phyloP scores from a whole-genome alignment of 1,140 invertebrate species.

The Tetramorium alpestre region DNA sequence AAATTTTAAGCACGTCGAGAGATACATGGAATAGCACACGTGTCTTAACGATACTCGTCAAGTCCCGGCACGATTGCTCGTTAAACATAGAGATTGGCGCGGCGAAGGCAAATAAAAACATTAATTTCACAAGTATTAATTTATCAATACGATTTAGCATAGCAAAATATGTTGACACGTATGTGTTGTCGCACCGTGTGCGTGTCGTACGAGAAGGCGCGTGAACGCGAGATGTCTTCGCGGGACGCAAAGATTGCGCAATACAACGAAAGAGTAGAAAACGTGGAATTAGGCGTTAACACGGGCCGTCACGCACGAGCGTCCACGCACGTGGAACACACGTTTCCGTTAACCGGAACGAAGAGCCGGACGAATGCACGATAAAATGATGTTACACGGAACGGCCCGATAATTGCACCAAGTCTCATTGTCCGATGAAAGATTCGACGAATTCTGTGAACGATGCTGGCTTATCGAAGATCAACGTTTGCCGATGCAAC shows the following conservation, averaged over 20 bases:
- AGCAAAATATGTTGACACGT: not conserved
- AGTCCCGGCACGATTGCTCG: not conserved
- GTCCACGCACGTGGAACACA: slow-evolving; percentile 4
- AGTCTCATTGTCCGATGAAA: not conserved
- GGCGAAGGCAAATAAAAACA: not conserved
- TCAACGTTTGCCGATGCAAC: not conserved
- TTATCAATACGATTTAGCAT: not conserved
- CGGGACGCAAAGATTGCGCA: slow-evolving; percentile 32
- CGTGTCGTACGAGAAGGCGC: not conserved
- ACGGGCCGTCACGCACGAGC: slow-evolving; percentile 35
- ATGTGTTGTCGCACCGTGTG: not conserved
- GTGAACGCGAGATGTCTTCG: slow-evolving; percentile 1
- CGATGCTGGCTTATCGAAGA: not conserved
- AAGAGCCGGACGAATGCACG: not conserved
- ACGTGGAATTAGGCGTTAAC: slow-evolving; percentile 46
- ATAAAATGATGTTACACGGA: not conserved
- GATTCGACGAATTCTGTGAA: not conserved
- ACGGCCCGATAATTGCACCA: not conserved
- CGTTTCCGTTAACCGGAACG: not conserved
- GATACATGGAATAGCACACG: not conserved
- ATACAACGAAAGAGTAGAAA: slow-evolving; percentile 32
- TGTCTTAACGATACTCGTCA: not conserved
- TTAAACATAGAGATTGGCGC: not conserved
- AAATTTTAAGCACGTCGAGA: not conserved
- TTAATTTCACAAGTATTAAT: slow-evolving; percentile 22